These are phyloP conservation scores for Taphrorychus bicolor DNA, from an alignment of 2,888 invertebrate genomes.

Conservation along the genomic window DNA sequence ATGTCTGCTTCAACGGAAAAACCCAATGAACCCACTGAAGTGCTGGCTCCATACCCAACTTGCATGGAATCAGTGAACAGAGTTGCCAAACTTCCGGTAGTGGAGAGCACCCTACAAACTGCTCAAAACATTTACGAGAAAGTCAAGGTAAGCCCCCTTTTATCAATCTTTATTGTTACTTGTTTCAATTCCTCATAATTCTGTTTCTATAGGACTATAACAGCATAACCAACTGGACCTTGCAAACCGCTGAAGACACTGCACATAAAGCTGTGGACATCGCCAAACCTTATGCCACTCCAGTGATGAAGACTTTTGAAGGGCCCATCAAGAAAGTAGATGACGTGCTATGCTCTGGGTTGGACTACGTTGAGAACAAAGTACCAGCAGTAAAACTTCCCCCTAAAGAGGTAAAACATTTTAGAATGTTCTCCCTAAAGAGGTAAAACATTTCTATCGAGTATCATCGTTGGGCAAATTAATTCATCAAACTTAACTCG, in stretches of 20 bases:
- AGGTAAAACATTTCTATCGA: too few relatives aligned
- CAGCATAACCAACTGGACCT: slow-evolving; percentile 64
- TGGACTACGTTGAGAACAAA: slow-evolving; percentile 65
- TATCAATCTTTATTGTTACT: background rate
- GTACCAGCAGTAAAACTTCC: slow-evolving; percentile 65
- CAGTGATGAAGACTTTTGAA: slow-evolving; percentile 63
- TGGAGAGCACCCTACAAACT: slow-evolving; percentile 66
- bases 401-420: slow-evolving; percentile 61
- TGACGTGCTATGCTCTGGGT: slow-evolving; percentile 63
- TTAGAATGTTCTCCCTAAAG: slow-evolving; percentile 7
- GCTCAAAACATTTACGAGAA: slow-evolving; percentile 65
- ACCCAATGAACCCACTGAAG: background rate
- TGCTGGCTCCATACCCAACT: slow-evolving; percentile 42
- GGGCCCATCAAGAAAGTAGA: slow-evolving; percentile 64
- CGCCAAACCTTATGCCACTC: slow-evolving; percentile 62
- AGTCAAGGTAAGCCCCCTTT: slow-evolving; percentile 61
- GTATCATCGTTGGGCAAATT: too few relatives aligned
- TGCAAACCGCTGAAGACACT: slow-evolving; percentile 65
- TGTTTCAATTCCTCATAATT: background rate
- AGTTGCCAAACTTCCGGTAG: slow-evolving; percentile 65
- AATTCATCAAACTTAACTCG: background rate
- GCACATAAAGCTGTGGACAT: slow-evolving; percentile 63
- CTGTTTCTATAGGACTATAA: slow-evolving; percentile 63
- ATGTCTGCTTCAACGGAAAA: background rate
- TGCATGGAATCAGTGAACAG: slow-evolving; percentile 65